phyloP scores from a whole-genome alignment of 2,113 vertebrate species.

The Drymodes brunneopygia region DNA sequence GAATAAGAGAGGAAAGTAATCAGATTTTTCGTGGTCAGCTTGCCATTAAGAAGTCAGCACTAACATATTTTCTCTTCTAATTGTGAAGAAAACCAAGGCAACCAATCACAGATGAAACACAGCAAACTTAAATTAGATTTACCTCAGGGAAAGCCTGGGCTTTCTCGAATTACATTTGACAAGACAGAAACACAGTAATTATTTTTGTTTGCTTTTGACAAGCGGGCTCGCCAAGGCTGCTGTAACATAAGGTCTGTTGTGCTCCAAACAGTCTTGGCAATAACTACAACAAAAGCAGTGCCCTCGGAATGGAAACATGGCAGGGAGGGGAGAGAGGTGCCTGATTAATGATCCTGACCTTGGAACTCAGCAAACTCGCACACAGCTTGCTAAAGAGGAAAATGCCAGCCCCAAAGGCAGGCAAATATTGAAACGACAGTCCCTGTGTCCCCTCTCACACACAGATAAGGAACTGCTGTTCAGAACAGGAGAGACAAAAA shows the following conservation, averaged over 20 bases:
- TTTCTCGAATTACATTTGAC: constrained; percentile 39
- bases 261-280: not conserved
- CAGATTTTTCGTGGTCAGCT: not conserved
- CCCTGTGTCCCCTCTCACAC: not conserved
- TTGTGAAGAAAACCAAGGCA: constrained; percentile 52
- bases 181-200: not conserved
- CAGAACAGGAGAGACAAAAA: not conserved
- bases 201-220: constrained; percentile 40
- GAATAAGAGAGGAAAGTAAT: constrained; percentile 16
- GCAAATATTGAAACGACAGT: not conserved
- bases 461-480: not conserved
- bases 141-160: constrained; percentile 28
- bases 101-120: not conserved
- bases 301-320: not conserved
- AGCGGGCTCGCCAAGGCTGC: not conserved
- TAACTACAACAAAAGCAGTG: not conserved
- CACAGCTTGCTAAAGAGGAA: not conserved
- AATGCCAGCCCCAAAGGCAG: not conserved
- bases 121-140: constrained; percentile 47
- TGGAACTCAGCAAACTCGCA: not conserved
- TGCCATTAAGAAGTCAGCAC: not conserved
- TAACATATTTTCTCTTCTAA: constrained; percentile 50
- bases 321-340: not conserved
- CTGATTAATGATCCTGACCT: constrained; percentile 9
- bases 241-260: not conserved